A percentile compares a stretch with the other conserved stretches of the same genome.
These are phyloP conservation scores for Hetaerina americana DNA, from an alignment of 1,140 invertebrate species.

Conservation along the genomic window DNA sequence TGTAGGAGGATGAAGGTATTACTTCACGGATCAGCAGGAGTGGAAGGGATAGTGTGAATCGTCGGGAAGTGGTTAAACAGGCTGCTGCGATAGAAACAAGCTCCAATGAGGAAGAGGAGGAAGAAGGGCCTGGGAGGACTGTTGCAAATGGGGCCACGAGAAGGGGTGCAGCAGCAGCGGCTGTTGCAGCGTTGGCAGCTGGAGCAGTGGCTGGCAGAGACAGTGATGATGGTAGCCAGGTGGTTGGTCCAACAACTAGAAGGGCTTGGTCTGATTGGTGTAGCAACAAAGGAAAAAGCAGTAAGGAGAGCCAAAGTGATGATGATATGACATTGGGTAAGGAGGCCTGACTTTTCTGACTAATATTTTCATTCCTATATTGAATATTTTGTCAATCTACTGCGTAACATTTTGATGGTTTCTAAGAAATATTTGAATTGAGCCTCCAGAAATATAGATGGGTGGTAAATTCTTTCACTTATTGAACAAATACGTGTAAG, in stretches of 20 bases:
- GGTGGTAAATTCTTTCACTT: too few species aligned
- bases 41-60: constrained; percentile 23
- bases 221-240: neutral
- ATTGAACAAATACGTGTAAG: too few species aligned
- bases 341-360: too few species aligned
- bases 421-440: too few species aligned
- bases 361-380: too few species aligned
- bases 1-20: constrained; percentile 21
- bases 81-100: neutral
- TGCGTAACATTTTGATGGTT: too few species aligned
- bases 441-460: too few species aligned
- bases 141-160: neutral
- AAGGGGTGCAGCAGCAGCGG: neutral
- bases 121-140: neutral
- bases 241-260: constrained; percentile 43
- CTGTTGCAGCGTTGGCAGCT: neutral
- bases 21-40: constrained; percentile 21
- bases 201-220: neutral
- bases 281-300: constrained; percentile 40
- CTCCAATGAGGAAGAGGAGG: neutral
- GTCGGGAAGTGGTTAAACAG: neutral
- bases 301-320: constrained; percentile 27
- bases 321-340: neutral
- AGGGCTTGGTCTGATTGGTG: constrained; percentile 61
- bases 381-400: too few species aligned